phyloP scores from a whole-genome alignment of 1,140 invertebrate species.

The Carposina sasakii region DNA sequence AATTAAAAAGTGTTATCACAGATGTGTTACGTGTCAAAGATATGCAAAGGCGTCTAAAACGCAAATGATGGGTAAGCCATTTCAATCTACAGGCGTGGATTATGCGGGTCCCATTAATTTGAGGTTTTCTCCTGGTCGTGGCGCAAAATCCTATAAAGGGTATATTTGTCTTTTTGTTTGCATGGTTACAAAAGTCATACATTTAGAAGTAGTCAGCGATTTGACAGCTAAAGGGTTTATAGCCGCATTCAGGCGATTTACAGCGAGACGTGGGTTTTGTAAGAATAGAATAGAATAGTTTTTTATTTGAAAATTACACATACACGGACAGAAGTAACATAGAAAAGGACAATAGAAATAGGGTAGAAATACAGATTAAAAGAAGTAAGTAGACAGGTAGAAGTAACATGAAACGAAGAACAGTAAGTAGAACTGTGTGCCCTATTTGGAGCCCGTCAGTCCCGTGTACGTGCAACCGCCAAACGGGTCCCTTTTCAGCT shows the following conservation, averaged over 20 bases:
- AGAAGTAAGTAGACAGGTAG: too few relatives aligned
- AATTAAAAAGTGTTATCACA: slow-evolving; percentile 13
- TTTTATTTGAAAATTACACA: too few relatives aligned
- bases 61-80: slow-evolving; percentile 39
- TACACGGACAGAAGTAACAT: too few relatives aligned
- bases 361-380: too few relatives aligned
- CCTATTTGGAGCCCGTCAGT: too few relatives aligned
- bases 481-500: too few relatives aligned
- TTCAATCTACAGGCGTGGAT: slow-evolving; percentile 35
- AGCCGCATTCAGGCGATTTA: slow-evolving; percentile 35
- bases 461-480: too few relatives aligned
- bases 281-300: too few relatives aligned
- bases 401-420: too few relatives aligned
- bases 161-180: slow-evolving; percentile 16
- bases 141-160: slow-evolving; percentile 7
- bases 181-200: slow-evolving; percentile 13
- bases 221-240: slow-evolving; percentile 40
- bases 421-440: too few relatives aligned
- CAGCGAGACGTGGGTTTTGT: slow-evolving; percentile 27
- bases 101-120: slow-evolving; percentile 33
- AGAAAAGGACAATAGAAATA: too few relatives aligned
- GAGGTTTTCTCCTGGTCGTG: slow-evolving; percentile 8
- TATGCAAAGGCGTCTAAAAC: neutral
- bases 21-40: slow-evolving; percentile 31
- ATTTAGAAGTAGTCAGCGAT: slow-evolving; percentile 24